Evolutionary conservation across 2,888 invertebrate genomes (phyloP).

Genomic region (Cantharis flavilabris): DNA sequence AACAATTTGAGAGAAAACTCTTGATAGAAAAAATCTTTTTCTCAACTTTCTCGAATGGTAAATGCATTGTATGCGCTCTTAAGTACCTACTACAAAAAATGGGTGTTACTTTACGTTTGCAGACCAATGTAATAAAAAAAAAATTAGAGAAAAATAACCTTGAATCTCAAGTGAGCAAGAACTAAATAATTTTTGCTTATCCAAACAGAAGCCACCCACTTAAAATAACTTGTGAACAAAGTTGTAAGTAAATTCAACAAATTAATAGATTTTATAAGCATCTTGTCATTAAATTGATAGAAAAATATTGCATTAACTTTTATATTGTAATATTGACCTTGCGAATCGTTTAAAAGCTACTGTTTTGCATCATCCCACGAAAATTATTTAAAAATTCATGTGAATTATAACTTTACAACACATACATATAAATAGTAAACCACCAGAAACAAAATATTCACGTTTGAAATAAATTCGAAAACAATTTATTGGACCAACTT

Average conservation of each 20-base stretch:
- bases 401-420: neutral
- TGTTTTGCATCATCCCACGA: neutral
- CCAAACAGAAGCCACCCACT: neutral
- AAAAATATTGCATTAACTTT: neutral
- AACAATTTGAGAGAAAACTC: too few species aligned
- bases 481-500: neutral
- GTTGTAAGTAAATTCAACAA: neutral
- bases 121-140: neutral
- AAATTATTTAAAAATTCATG: neutral
- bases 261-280: neutral
- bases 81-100: too few species aligned
- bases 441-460: neutral
- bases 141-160: neutral
- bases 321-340: neutral
- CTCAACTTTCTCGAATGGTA: too few species aligned
- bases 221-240: neutral
- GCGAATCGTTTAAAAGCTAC: neutral
- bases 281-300: neutral
- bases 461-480: neutral
- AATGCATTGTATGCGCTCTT: too few species aligned
- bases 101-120: too few species aligned
- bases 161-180: neutral
- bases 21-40: too few species aligned
- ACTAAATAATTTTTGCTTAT: neutral
- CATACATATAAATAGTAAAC: neutral